A percentile compares a stretch with the other conserved stretches of the same genome.
Conservation (phyloP, 2,113 vertebrate species). For the Deroptyus accipitrinus region DNA sequence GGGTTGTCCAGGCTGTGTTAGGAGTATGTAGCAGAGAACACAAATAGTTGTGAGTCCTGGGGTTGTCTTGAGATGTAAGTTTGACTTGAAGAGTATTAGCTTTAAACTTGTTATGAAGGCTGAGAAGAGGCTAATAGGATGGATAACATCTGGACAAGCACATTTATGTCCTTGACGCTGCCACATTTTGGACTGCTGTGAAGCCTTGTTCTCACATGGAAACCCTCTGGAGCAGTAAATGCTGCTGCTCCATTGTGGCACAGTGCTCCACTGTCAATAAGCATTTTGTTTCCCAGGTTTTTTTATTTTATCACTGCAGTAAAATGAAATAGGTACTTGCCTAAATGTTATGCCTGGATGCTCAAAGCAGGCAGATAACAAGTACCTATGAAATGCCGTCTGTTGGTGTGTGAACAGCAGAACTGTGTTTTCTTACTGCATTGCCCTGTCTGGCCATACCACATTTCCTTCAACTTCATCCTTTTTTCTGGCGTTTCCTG, state of each 20-base stretch:
- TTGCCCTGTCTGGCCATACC: background rate
- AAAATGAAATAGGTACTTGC: background rate
- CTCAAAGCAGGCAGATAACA: background rate
- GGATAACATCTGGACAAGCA: background rate
- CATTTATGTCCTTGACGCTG: background rate
- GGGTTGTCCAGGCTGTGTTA: background rate
- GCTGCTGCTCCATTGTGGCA: accelerated
- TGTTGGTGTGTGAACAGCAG: background rate
- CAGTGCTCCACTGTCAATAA: background rate
- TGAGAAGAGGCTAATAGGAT: background rate
- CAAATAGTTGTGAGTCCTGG: background rate
- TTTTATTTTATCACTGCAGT: background rate
- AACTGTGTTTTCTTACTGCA: background rate
- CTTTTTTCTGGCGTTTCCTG: background rate
- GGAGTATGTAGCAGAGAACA: accelerated
- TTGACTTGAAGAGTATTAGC: background rate
- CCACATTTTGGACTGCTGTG: accelerated
- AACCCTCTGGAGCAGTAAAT: background rate
- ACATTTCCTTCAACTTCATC: background rate
- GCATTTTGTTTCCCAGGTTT: background rate
- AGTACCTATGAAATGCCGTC: background rate
- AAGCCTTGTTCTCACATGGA: background rate
- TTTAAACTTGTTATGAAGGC: background rate
- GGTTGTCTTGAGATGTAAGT: background rate
- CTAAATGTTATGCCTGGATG: background rate